Conservation (phyloP, 2,113 vertebrate species). For the Epinephelus moara region DNA sequence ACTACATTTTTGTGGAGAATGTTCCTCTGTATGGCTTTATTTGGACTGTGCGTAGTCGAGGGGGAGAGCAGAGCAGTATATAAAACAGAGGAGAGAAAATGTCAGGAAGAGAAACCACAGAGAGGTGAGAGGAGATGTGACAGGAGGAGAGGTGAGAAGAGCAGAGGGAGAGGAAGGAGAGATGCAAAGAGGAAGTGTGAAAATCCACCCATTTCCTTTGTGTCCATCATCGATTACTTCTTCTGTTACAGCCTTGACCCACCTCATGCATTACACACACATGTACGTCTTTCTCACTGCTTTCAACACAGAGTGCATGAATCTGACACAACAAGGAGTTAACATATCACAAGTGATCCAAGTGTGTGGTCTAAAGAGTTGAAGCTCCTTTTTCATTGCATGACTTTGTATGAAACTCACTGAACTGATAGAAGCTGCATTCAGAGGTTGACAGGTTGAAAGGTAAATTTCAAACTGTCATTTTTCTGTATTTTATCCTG, state of each 20-base stretch:
- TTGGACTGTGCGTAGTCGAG: constrained; percentile 43
- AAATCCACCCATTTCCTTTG: constrained; percentile 60
- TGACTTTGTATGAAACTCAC: not conserved
- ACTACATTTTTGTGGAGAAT: constrained; percentile 46
- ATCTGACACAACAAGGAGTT: constrained; percentile 10
- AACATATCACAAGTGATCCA: constrained; percentile 11
- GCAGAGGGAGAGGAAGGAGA: constrained; percentile 42
- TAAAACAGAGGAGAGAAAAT: constrained; percentile 35
- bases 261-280: constrained; percentile 3
- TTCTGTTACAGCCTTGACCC: constrained; percentile 17
- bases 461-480: not conserved
- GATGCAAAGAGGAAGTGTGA: constrained; percentile 49
- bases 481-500: not conserved
- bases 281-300: constrained; percentile 22
- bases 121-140: constrained; percentile 45
- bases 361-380: constrained; percentile 14
- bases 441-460: not conserved
- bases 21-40: constrained; percentile 41
- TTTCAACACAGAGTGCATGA: constrained; percentile 12
- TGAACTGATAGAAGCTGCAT: not conserved
- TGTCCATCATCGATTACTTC: constrained; percentile 56
- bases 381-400: not conserved
- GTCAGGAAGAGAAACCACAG: constrained; percentile 37
- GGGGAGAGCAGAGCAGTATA: constrained; percentile 7
- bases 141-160: constrained; percentile 58